These are phyloP conservation scores for Pyrrhosoma nymphula DNA, from an alignment of 2,888 invertebrate genomes.

Conservation along the genomic window DNA sequence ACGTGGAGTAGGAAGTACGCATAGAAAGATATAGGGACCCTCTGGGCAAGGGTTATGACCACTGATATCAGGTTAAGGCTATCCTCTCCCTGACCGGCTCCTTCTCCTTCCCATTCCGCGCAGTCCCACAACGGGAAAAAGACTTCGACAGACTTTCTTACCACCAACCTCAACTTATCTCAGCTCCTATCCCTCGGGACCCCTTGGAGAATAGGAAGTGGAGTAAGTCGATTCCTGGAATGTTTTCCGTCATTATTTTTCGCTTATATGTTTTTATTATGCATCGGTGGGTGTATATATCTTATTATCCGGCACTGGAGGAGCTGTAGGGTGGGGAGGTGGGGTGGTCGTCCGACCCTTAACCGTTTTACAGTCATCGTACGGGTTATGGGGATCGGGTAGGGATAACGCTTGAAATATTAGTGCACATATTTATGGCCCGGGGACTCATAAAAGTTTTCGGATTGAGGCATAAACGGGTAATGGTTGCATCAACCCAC, in stretches of 20 bases:
- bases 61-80: constrained; percentile 3
- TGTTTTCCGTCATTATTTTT: constrained; percentile 5
- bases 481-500: neutral
- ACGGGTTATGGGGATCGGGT: neutral
- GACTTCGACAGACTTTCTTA: neutral
- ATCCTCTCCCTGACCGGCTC: neutral
- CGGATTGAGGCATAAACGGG: neutral
- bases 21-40: neutral
- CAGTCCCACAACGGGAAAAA: neutral
- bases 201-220: neutral
- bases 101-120: neutral
- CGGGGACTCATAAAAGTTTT: neutral
- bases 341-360: neutral
- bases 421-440: neutral
- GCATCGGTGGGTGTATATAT: neutral
- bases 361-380: neutral
- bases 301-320: neutral
- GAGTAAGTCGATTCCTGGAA: neutral
- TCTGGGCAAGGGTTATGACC: constrained; percentile 31
- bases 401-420: neutral
- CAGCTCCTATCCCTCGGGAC: neutral
- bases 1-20: neutral
- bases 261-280: neutral
- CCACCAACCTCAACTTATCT: neutral
- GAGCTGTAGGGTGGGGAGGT: neutral